phyloP scores from a whole-genome alignment of 2,113 vertebrate genomes.

The Chunga burmeisteri region DNA sequence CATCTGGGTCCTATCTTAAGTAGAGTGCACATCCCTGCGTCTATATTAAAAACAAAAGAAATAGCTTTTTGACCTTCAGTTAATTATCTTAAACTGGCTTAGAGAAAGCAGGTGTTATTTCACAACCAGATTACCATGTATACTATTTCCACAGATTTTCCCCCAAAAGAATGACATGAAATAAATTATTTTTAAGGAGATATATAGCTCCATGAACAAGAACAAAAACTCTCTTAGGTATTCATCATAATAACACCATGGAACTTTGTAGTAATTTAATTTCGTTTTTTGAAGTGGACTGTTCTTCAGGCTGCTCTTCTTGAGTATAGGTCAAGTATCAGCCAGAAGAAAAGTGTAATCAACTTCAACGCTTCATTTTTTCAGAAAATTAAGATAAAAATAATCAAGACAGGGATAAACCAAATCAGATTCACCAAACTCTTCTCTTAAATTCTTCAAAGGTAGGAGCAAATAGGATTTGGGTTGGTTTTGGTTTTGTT shows the following conservation, averaged over 20 bases:
- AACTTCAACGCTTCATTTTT: background rate
- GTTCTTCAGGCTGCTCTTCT: background rate
- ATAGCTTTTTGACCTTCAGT: background rate
- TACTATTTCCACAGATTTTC: background rate
- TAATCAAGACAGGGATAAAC: background rate
- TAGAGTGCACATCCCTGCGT: background rate
- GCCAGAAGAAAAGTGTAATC: background rate
- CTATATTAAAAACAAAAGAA: background rate
- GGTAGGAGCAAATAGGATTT: background rate
- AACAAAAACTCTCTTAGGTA: background rate
- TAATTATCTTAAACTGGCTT: background rate
- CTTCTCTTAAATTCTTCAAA: background rate
- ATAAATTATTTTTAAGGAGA: background rate
- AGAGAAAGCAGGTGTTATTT: background rate
- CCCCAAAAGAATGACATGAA: background rate
- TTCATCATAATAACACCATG: background rate
- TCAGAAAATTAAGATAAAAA: background rate
- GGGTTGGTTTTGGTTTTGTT: accelerated
- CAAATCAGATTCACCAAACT: background rate
- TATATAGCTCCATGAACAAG: background rate
- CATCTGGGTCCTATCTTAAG: background rate
- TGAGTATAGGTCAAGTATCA: background rate
- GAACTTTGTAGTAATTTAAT: background rate
- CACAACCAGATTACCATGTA: background rate
- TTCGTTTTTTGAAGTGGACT: background rate